Percentiles rank a stretch among this genome's conserved stretches.
Evolutionary conservation across 2,113 vertebrate species (phyloP).

Genomic region (Plectropomus leopardus): DNA sequence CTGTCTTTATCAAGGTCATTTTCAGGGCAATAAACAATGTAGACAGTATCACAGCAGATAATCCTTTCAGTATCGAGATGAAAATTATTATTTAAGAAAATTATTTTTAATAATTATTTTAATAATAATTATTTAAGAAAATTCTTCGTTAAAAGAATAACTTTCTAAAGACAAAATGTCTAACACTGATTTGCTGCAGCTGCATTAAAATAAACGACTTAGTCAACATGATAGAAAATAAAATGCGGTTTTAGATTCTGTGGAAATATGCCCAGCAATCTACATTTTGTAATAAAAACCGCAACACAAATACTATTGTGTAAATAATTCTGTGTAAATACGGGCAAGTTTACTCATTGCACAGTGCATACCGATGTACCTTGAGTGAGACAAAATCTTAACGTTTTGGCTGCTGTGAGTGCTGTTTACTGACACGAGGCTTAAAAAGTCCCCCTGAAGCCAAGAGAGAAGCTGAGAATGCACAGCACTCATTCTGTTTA

Average conservation of each 20-base stretch:
- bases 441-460: slow-evolving; percentile 59
- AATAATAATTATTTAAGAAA: too few species aligned
- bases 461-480: slow-evolving; percentile 68
- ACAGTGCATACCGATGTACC: slow-evolving; percentile 62
- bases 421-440: slow-evolving; percentile 70
- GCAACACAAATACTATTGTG: slow-evolving; percentile 69
- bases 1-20: slow-evolving; percentile 43
- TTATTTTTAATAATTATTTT: too few species aligned
- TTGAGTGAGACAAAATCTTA: slow-evolving; percentile 56
- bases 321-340: slow-evolving; percentile 71
- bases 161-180: slow-evolving; percentile 46
- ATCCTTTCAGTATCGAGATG: slow-evolving; percentile 38
- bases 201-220: slow-evolving; percentile 2
- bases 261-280: slow-evolving; percentile 46
- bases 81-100: slow-evolving; percentile 10
- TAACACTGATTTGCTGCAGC: slow-evolving; percentile 25
- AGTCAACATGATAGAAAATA: background rate
- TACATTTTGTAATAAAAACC: slow-evolving; percentile 54
- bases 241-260: slow-evolving; percentile 29
- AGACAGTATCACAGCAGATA: slow-evolving; percentile 39
- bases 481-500: slow-evolving; percentile 43
- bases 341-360: slow-evolving; percentile 53
- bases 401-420: slow-evolving; percentile 65
- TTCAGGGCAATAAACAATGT: slow-evolving; percentile 52
- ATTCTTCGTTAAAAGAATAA: slow-evolving; percentile 36